Percentiles rank a stretch among this genome's conserved stretches.
Conservation (phyloP, 2,113 vertebrate genomes). For the Progne subis region DNA sequence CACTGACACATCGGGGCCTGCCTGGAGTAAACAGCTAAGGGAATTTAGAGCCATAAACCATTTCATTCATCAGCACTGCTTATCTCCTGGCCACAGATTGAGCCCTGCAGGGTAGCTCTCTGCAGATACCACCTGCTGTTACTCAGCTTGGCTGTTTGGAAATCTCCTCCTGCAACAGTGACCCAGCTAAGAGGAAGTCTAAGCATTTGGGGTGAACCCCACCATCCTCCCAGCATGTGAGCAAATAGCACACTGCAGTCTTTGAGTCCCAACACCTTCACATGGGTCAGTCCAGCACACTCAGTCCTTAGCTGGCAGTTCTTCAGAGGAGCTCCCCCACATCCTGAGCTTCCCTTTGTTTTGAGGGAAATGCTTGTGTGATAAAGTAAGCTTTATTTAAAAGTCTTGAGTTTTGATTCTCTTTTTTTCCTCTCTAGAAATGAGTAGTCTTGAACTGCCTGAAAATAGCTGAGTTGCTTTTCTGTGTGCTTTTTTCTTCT, state of each 20-base stretch:
- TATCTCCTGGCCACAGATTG: constrained; percentile 7
- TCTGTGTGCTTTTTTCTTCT: background rate
- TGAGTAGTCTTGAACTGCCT: background rate
- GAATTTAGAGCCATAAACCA: constrained; percentile 16
- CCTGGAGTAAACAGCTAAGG: constrained; percentile 13
- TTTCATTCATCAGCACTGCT: constrained; percentile 37
- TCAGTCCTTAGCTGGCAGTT: background rate
- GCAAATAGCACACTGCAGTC: background rate
- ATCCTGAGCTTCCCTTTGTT: background rate
- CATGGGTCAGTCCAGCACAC: background rate
- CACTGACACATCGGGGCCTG: background rate
- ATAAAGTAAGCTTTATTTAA: background rate
- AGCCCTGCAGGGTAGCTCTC: background rate
- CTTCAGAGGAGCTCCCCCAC: background rate
- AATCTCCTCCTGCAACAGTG: background rate
- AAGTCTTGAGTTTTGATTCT: background rate
- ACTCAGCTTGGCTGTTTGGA: background rate
- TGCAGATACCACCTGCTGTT: background rate
- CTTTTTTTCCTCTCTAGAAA: background rate
- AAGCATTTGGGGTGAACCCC: background rate
- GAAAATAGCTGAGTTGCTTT: background rate
- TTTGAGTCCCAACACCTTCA: background rate
- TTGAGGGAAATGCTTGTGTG: background rate
- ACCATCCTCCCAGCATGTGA: background rate
- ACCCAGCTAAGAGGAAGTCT: background rate